Evolutionary conservation across 2,797 vertebrate species (phyloP).

Genomic region (Serranus cabrilla): DNA sequence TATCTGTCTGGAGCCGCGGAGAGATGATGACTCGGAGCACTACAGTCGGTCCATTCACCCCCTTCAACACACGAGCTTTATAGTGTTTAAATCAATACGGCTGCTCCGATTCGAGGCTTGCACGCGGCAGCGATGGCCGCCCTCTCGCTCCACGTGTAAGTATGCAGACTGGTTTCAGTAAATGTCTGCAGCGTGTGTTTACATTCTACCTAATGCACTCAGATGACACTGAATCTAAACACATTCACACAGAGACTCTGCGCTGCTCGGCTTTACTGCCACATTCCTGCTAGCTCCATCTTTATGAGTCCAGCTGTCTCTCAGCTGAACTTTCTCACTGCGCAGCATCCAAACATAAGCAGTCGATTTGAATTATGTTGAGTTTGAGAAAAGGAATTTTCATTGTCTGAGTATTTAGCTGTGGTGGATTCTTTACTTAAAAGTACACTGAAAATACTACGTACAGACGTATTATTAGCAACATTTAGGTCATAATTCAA

Average conservation of each 20-base stretch:
- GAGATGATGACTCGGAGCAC: constrained; percentile 63
- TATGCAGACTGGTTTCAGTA: constrained; percentile 71
- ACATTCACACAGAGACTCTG: constrained; percentile 80
- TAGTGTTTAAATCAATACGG: constrained; percentile 52
- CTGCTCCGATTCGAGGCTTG: constrained; percentile 37
- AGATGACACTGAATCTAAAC: constrained; percentile 83
- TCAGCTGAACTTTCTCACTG: constrained; percentile 53
- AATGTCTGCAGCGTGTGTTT: constrained; percentile 81
- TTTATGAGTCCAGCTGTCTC: constrained; percentile 78
- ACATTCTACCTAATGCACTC: constrained; percentile 82
- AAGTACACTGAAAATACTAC: constrained; percentile 2
- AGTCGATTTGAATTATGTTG: constrained; percentile 67
- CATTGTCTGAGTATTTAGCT: constrained; percentile 67
- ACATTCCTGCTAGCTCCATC: constrained; percentile 74
- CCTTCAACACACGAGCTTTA: constrained; percentile 40
- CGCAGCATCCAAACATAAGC: constrained; percentile 61
- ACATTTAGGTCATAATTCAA: neutral
- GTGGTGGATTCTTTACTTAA: constrained; percentile 6
- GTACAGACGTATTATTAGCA: neutral
- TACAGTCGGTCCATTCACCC: constrained; percentile 42
- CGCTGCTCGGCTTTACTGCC: constrained; percentile 74
- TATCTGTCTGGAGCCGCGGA: constrained; percentile 85
- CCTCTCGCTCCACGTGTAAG: constrained; percentile 55
- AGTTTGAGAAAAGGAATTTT: constrained; percentile 72
- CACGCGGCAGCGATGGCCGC: constrained; percentile 22